phyloP scores from a whole-genome alignment of 1,140 invertebrate species.

The Plodia interpunctella region DNA sequence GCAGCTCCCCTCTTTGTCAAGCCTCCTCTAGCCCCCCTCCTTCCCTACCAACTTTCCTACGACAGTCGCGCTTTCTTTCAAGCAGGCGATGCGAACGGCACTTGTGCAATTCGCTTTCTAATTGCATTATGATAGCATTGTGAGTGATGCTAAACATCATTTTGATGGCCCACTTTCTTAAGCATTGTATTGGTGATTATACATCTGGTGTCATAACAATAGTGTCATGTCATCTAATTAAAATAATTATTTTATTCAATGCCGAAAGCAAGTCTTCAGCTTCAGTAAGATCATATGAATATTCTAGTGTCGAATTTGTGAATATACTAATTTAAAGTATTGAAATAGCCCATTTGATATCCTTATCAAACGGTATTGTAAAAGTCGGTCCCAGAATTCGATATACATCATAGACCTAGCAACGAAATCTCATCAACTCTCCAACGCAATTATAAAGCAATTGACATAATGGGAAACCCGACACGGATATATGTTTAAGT shows the following conservation, averaged over 20 bases:
- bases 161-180: slow-evolving; percentile 47
- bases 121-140: slow-evolving; percentile 67
- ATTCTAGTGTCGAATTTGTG: no score
- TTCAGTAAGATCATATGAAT: no score
- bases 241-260: background rate
- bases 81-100: slow-evolving; percentile 33
- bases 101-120: slow-evolving; percentile 72
- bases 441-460: slow-evolving; percentile 31
- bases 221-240: background rate
- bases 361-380: no score
- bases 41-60: slow-evolving; percentile 66
- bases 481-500: slow-evolving; percentile 20
- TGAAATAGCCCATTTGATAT: no score
- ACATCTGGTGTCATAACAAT: slow-evolving; percentile 1
- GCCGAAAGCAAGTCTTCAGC: background rate
- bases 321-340: no score
- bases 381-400: no score
- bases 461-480: slow-evolving; percentile 33
- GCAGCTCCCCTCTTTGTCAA: slow-evolving; percentile 41
- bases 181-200: slow-evolving; percentile 8
- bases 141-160: slow-evolving; percentile 50
- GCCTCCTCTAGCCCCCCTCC: slow-evolving; percentile 16
- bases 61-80: slow-evolving; percentile 63
- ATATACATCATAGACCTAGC: no score
- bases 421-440: no score